phyloP scores from a whole-genome alignment of 2,888 invertebrate species.

The Sphaerophoria rueppellii region DNA sequence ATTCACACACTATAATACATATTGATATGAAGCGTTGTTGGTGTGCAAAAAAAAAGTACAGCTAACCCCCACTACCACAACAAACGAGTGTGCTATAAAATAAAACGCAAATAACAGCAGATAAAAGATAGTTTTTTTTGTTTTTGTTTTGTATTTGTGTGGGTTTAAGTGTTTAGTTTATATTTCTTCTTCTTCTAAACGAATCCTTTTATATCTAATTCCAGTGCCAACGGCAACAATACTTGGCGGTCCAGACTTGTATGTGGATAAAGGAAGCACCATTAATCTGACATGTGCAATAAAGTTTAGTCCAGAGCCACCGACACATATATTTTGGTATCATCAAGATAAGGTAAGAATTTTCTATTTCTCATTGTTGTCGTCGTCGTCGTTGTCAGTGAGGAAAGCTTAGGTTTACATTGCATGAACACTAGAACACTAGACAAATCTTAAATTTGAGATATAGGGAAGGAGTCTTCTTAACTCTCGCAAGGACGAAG shows the following conservation, averaged over 20 bases:
- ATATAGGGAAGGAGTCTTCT: background rate
- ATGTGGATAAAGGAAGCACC: slow-evolving; percentile 91
- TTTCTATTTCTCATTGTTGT: background rate
- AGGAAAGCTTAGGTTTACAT: no score
- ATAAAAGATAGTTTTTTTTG: slow-evolving; percentile 44
- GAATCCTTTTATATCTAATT: slow-evolving; percentile 79
- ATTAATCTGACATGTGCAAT: slow-evolving; percentile 92
- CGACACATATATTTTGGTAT: slow-evolving; percentile 97
- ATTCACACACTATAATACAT: slow-evolving; percentile 49
- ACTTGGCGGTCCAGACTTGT: slow-evolving; percentile 90
- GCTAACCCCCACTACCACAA: slow-evolving; percentile 53
- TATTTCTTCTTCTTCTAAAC: slow-evolving; percentile 33
- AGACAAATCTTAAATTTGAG: background rate
- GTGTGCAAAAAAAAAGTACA: background rate
- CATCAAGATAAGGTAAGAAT: slow-evolving; percentile 94
- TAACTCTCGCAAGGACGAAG: background rate
- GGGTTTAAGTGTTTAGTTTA: background rate
- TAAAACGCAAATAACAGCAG: slow-evolving; percentile 49
- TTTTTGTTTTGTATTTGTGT: slow-evolving; percentile 40
- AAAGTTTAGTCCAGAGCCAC: slow-evolving; percentile 91
- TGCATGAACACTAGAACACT: no score
- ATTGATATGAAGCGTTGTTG: background rate
- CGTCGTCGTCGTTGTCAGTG: no score
- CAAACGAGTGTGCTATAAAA: slow-evolving; percentile 48
- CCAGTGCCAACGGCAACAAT: slow-evolving; percentile 91